phyloP scores from a whole-genome alignment of 2,888 invertebrate species.

The Andrena trimmerana region DNA sequence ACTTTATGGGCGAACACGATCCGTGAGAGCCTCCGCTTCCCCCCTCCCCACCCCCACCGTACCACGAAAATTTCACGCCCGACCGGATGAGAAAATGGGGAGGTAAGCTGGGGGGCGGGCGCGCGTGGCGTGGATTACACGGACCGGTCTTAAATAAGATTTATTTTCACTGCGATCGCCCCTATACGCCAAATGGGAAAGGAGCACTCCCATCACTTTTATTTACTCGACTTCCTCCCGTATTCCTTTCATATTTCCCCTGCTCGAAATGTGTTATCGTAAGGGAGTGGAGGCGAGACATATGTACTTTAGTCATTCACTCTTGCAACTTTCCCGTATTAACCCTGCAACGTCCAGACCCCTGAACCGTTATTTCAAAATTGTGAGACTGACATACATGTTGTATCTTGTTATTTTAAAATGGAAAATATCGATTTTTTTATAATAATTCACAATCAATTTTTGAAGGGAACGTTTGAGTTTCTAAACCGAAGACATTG shows the following conservation, averaged over 20 bases:
- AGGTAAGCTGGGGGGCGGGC: not conserved
- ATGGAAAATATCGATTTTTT: no score
- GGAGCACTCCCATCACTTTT: not conserved
- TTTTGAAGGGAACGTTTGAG: no score
- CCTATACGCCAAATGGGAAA: not conserved
- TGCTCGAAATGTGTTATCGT: not conserved
- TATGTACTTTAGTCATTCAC: no score
- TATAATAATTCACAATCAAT: no score
- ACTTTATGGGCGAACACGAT: slow-evolving; percentile 39
- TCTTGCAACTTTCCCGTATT: no score
- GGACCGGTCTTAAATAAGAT: not conserved
- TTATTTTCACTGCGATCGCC: not conserved
- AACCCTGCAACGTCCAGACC: no score
- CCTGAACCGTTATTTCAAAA: no score
- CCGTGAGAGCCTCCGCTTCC: not conserved
- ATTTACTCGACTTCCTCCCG: not conserved
- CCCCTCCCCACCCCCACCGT: no score
- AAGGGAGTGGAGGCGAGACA: not conserved
- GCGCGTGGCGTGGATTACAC: slow-evolving; percentile 18
- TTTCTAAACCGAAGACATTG: no score
- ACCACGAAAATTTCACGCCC: slow-evolving; percentile 37
- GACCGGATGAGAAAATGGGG: slow-evolving; percentile 24
- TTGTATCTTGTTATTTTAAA: no score
- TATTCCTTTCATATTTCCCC: not conserved
- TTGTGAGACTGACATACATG: no score